Percentiles rank a stretch among this genome's conserved stretches.
phyloP scores from a whole-genome alignment of 2,113 vertebrate species.

The Podarcis cretensis region DNA sequence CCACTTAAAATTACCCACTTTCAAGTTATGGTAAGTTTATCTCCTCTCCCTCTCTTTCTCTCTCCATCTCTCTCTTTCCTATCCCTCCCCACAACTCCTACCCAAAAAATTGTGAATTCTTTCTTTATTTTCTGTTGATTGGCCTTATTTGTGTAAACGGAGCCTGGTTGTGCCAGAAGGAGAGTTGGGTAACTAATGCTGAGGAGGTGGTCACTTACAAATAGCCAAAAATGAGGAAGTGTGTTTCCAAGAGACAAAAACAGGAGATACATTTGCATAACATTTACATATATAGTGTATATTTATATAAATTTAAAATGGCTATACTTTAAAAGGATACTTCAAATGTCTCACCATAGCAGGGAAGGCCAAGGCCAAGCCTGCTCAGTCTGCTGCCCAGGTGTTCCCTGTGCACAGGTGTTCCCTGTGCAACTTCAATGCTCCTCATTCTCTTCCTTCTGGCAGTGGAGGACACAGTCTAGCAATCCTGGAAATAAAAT shows the following conservation, averaged over 20 bases:
- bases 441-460: background rate
- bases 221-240: too few species aligned
- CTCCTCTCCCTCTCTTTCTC: constrained; percentile 44
- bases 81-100: too few species aligned
- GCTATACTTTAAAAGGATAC: too few species aligned
- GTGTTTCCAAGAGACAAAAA: too few species aligned
- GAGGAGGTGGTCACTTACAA: too few species aligned
- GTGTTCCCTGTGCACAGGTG: constrained; percentile 27
- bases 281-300: too few species aligned
- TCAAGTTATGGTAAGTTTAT: constrained; percentile 66
- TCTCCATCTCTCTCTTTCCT: too few species aligned
- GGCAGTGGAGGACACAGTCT: background rate
- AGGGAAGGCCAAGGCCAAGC: too few species aligned
- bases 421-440: constrained; percentile 34
- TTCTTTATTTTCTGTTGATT: constrained; percentile 42
- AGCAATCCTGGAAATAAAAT: background rate
- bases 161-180: constrained; percentile 29
- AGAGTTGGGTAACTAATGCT: background rate
- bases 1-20: constrained; percentile 65
- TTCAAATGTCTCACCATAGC: too few species aligned
- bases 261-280: too few species aligned
- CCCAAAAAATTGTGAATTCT: background rate
- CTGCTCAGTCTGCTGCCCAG: background rate
- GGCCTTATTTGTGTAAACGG: constrained; percentile 17
- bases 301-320: too few species aligned